phyloP scores from a whole-genome alignment of 2,113 vertebrate genomes.

The Sphyrna mokarran region DNA sequence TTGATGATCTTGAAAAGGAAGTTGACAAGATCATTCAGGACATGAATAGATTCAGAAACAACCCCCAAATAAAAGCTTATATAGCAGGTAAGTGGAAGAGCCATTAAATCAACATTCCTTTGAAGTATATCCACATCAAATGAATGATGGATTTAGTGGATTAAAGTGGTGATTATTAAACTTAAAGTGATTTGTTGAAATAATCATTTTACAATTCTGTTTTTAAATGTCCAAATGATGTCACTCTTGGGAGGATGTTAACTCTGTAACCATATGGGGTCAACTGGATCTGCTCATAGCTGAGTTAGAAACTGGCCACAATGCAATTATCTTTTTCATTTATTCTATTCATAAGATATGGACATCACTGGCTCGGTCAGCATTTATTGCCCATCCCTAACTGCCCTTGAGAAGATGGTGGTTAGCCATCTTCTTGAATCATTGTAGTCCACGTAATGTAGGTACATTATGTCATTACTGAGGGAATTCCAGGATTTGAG shows the following conservation, averaged over 20 bases:
- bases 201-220: not conserved
- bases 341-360: not conserved
- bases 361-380: not conserved
- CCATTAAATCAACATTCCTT: not conserved
- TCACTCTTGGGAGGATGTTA: not conserved
- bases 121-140: not conserved
- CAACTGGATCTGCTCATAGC: not conserved
- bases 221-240: not conserved
- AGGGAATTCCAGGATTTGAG: too few relatives aligned
- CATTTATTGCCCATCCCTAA: not conserved
- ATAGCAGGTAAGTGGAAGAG: not conserved
- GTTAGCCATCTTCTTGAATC: too few relatives aligned
- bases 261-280: not conserved
- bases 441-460: too few relatives aligned
- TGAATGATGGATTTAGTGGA: not conserved
- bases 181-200: not conserved
- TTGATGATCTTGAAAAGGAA: conserved; percentile 56
- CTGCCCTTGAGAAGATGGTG: too few relatives aligned
- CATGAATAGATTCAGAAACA: not conserved
- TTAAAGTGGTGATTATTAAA: conserved; percentile 3
- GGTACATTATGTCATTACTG: too few relatives aligned
- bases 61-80: not conserved
- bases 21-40: conserved; percentile 53
- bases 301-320: not conserved
- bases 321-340: not conserved